Evolutionary conservation across 2,797 vertebrate genomes (phyloP).

Genomic region (Steatocranus sp.): DNA sequence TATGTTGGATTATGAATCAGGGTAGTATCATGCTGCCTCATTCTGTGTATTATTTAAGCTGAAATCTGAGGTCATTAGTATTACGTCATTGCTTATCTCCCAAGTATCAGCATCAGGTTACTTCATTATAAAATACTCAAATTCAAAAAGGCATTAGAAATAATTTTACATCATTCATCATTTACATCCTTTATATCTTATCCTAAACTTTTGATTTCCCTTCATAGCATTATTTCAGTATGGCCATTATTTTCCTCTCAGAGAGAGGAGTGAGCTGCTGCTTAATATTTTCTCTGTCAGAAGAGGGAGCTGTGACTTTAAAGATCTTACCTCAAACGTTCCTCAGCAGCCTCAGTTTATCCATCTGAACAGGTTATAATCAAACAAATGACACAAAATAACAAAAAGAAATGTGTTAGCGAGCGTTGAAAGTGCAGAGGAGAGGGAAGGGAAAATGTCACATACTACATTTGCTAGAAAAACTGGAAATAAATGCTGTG

Average conservation of each 20-base stretch:
- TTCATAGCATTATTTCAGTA: neutral
- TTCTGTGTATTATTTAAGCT: neutral
- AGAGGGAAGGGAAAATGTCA: neutral
- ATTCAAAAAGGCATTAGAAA: neutral
- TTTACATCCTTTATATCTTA: neutral
- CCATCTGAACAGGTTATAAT: neutral
- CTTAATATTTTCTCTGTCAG: slow-evolving; percentile 36
- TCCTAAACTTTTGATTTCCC: neutral
- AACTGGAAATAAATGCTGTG: neutral
- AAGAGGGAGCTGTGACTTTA: slow-evolving; percentile 65
- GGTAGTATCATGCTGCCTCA: neutral
- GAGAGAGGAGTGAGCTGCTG: neutral
- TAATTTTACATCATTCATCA: neutral
- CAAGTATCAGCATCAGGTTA: neutral
- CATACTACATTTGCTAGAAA: neutral
- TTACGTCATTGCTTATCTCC: neutral
- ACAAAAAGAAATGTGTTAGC: neutral
- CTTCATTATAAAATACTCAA: neutral
- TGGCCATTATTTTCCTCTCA: neutral
- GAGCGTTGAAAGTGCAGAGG: neutral
- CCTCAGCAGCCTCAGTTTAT: neutral
- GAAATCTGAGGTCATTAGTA: neutral
- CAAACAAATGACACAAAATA: neutral
- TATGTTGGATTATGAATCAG: neutral
- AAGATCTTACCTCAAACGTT: neutral